These are phyloP conservation scores for Engraulis encrasicolus DNA, from an alignment of 2,113 vertebrate genomes.

Conservation along the genomic window DNA sequence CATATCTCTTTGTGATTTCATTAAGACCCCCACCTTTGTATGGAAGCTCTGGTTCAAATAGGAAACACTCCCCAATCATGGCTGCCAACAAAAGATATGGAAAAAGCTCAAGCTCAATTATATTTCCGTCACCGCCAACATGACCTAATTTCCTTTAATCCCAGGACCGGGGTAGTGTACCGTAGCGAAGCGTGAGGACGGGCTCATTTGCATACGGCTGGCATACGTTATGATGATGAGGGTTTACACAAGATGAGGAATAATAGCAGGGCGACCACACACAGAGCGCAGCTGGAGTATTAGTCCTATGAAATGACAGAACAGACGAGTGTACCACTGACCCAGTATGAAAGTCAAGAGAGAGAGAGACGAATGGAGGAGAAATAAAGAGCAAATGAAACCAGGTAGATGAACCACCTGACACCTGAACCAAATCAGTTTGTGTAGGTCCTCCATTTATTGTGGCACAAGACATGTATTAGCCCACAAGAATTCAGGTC, in stretches of 20 bases:
- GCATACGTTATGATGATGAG: too few species aligned
- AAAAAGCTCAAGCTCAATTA: constrained; percentile 64
- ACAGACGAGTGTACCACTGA: constrained; percentile 27
- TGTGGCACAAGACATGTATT: too few species aligned
- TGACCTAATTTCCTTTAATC: constrained; percentile 68
- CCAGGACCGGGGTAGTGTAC: too few species aligned
- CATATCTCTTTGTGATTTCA: not conserved
- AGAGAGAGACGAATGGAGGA: constrained; percentile 17
- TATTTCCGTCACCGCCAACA: constrained; percentile 53
- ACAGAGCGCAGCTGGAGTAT: not conserved
- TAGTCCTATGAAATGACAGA: constrained; percentile 19
- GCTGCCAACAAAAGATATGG: constrained; percentile 51
- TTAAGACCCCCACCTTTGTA: not conserved
- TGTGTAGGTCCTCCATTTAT: too few species aligned
- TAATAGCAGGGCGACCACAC: too few species aligned
- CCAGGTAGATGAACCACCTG: too few species aligned
- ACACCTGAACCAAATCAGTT: too few species aligned
- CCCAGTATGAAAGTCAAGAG: not conserved
- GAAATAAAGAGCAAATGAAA: constrained; percentile 35
- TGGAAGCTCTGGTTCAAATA: not conserved
- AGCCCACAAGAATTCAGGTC: too few species aligned
- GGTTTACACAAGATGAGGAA: too few species aligned
- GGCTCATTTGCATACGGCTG: constrained; percentile 56
- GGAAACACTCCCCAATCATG: constrained; percentile 59
- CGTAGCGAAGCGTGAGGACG: constrained; percentile 44